Conservation (phyloP, 2,797 vertebrate genomes). For the Acipenser oxyrinchus region DNA sequence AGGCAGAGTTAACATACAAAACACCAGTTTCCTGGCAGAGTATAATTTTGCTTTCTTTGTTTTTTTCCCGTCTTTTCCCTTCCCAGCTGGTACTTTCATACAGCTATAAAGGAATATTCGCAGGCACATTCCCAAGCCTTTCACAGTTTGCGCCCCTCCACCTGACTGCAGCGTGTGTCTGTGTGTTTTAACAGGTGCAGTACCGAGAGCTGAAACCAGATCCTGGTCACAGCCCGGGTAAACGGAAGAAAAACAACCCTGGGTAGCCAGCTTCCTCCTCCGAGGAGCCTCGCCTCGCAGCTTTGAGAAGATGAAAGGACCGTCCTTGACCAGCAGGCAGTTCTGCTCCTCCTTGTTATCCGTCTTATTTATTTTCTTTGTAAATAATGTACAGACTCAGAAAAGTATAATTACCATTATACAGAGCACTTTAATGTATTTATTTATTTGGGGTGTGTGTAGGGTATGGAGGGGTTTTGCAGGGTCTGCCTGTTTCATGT, state of each 20-base stretch:
- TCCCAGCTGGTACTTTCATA: slow-evolving; percentile 50
- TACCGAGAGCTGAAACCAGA: slow-evolving; percentile 94
- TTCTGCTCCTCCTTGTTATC: slow-evolving; percentile 53
- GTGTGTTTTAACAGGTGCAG: slow-evolving; percentile 97
- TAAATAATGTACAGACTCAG: slow-evolving; percentile 59
- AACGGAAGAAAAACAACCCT: slow-evolving; percentile 95
- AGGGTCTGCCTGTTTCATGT: neutral
- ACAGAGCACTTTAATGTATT: slow-evolving; percentile 29
- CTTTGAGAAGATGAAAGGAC: slow-evolving; percentile 45
- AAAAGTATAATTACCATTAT: slow-evolving; percentile 47
- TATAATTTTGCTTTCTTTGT: slow-evolving; percentile 39
- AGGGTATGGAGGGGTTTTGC: slow-evolving; percentile 16
- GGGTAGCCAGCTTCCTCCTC: slow-evolving; percentile 61
- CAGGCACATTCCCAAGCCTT: slow-evolving; percentile 32
- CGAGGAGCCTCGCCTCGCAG: slow-evolving; percentile 45
- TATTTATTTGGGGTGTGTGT: slow-evolving; percentile 10
- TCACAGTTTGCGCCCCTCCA: slow-evolving; percentile 61
- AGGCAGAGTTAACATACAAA: slow-evolving; percentile 18
- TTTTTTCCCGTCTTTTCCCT: slow-evolving; percentile 53
- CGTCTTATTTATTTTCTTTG: slow-evolving; percentile 54
- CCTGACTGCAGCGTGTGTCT: slow-evolving; percentile 58
- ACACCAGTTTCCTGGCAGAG: slow-evolving; percentile 24
- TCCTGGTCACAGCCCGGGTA: slow-evolving; percentile 86
- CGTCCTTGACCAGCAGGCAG: slow-evolving; percentile 41
- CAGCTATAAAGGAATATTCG: slow-evolving; percentile 9